A percentile compares a stretch with the other conserved stretches of the same genome.
phyloP scores from a whole-genome alignment of 2,113 vertebrate species.

The Trichomycterus rosablanca region DNA sequence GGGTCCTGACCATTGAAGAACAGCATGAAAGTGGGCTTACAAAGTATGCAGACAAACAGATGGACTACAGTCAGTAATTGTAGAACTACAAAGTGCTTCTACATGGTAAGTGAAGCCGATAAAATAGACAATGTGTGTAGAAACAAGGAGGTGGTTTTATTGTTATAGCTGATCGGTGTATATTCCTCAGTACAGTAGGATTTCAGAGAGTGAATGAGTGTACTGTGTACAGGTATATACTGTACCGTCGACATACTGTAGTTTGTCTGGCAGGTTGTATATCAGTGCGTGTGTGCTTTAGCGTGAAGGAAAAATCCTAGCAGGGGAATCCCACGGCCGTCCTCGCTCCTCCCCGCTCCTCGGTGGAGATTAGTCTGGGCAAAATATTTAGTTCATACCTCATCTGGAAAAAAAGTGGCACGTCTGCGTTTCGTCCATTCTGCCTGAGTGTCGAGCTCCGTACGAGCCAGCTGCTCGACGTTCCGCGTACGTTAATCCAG shows the following conservation, averaged over 20 bases:
- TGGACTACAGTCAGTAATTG: no score
- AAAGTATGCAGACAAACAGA: no score
- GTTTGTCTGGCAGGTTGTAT: no score
- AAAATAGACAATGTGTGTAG: no score
- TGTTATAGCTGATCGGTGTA: no score
- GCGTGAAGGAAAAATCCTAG: slow-evolving; percentile 30
- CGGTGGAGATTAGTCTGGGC: slow-evolving; percentile 10
- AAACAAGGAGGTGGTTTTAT: no score
- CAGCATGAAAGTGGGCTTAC: no score
- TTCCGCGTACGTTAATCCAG: slow-evolving; percentile 13
- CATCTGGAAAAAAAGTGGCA: not conserved
- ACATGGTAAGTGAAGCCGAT: no score
- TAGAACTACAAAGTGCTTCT: no score
- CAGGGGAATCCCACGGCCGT: slow-evolving; percentile 25
- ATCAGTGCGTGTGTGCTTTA: slow-evolving; percentile 28
- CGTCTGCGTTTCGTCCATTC: slow-evolving; percentile 17
- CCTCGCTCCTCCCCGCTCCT: slow-evolving; percentile 7
- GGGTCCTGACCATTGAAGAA: no score
- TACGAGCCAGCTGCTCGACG: slow-evolving; percentile 16
- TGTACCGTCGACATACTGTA: slow-evolving; percentile 12
- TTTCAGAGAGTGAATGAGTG: no score
- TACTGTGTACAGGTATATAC: slow-evolving; percentile 18
- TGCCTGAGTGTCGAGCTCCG: slow-evolving; percentile 8
- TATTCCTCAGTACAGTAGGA: no score
- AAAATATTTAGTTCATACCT: slow-evolving; percentile 23